Evolutionary conservation across 1,140 invertebrate species (phyloP).

Genomic region (Caenorhabditis latens): DNA sequence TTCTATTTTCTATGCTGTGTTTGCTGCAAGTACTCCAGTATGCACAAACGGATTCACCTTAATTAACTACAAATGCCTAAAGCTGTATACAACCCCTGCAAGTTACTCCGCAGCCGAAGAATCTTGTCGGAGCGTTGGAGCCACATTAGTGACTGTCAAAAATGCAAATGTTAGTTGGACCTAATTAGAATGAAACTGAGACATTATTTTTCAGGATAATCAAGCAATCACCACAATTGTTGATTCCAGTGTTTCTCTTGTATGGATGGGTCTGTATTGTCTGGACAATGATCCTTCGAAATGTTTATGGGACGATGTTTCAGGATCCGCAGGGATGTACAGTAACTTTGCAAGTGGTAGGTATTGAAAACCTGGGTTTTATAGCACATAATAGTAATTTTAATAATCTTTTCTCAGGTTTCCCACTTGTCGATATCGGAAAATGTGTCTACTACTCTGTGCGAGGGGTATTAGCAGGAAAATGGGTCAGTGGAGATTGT

Average conservation of each 20-base stretch:
- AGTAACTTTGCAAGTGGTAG: slow-evolving; percentile 1
- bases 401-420: slow-evolving; percentile 1
- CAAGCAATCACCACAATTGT: not conserved
- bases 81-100: not conserved
- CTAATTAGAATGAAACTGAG: not conserved
- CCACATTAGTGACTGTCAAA: slow-evolving; percentile 4
- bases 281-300: not conserved
- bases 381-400: too few relatives aligned
- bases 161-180: not conserved
- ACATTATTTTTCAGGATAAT: not conserved
- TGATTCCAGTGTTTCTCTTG: not conserved
- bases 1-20: not conserved
- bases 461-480: not conserved
- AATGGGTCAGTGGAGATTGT: slow-evolving; percentile 16
- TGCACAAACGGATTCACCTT: slow-evolving; percentile 10
- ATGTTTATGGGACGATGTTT: not conserved
- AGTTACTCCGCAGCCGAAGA: not conserved
- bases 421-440: not conserved
- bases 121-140: not conserved
- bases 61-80: not conserved
- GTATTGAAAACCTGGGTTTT: not conserved
- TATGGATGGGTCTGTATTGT: slow-evolving; percentile 20
- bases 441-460: slow-evolving; percentile 35
- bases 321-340: not conserved
- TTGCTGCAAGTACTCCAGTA: not conserved